phyloP scores from a whole-genome alignment of 92 coral and sea anemone genomes.

The Epizoanthus rinbou region DNA sequence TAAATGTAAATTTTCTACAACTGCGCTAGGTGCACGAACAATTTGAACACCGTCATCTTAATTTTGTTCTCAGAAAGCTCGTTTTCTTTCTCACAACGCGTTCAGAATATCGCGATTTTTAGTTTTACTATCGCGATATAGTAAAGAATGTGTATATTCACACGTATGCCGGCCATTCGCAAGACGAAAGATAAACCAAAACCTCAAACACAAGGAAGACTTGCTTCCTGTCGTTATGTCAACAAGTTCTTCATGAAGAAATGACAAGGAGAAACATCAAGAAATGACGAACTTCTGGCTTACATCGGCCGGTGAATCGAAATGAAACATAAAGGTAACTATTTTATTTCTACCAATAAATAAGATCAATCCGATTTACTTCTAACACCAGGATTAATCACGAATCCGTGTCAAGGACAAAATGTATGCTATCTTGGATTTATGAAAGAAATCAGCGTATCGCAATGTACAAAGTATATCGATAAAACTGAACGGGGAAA shows the following conservation, averaged over 20 bases:
- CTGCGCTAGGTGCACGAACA: neutral
- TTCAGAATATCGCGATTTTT: too few relatives aligned
- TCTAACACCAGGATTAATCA: too few relatives aligned
- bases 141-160: slow-evolving; percentile 11
- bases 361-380: too few relatives aligned
- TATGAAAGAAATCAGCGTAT: too few relatives aligned
- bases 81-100: neutral
- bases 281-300: neutral
- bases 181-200: neutral
- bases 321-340: neutral
- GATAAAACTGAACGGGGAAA: too few relatives aligned
- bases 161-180: neutral
- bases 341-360: neutral
- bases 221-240: slow-evolving; percentile 23
- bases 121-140: neutral
- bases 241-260: slow-evolving; percentile 14
- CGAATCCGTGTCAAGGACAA: too few relatives aligned
- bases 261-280: neutral
- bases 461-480: too few relatives aligned
- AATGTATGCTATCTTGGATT: too few relatives aligned
- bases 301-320: neutral
- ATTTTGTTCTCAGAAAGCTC: neutral
- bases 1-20: neutral
- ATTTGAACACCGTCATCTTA: neutral
- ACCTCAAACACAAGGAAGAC: neutral